A percentile compares a stretch with the other conserved stretches of the same genome.
These are phyloP conservation scores for Ceratitis capitata DNA, from an alignment of 1,140 invertebrate genomes.

Conservation along the genomic window DNA sequence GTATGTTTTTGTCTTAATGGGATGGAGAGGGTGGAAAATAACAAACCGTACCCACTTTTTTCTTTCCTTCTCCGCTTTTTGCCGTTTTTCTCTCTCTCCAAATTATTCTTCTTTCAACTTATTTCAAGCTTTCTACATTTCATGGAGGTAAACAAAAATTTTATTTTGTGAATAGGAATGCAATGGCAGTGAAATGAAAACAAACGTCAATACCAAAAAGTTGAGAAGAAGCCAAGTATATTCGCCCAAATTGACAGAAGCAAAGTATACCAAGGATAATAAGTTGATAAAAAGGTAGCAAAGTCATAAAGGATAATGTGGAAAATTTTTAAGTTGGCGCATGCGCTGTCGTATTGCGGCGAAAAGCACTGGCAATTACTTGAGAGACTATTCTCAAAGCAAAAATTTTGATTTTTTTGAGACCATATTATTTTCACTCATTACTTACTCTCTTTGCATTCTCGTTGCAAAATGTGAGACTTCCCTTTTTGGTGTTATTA, in stretches of 20 bases:
- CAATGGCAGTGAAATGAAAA: slow-evolving; percentile 17
- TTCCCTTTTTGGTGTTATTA: no score
- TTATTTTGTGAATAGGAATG: background rate
- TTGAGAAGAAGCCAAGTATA: background rate
- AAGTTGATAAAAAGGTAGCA: background rate
- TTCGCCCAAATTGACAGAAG: background rate
- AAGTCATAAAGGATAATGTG: background rate
- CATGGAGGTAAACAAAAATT: slow-evolving; percentile 14
- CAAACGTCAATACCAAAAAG: no score
- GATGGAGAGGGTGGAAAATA: no score
- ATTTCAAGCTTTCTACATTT: background rate
- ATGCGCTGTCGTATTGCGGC: background rate
- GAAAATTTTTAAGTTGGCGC: background rate
- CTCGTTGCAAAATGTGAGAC: no score
- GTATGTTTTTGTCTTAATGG: no score
- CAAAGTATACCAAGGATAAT: background rate
- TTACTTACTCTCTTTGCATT: no score
- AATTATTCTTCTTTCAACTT: background rate
- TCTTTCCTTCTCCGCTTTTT: background rate
- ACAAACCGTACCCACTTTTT: no score
- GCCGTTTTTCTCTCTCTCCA: background rate
- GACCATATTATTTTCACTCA: no score
- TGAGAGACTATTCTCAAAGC: background rate
- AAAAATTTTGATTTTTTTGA: no score
- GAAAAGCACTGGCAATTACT: background rate